Conservation (phyloP, 2,888 invertebrate genomes). For the Chymomyza procnemis region DNA sequence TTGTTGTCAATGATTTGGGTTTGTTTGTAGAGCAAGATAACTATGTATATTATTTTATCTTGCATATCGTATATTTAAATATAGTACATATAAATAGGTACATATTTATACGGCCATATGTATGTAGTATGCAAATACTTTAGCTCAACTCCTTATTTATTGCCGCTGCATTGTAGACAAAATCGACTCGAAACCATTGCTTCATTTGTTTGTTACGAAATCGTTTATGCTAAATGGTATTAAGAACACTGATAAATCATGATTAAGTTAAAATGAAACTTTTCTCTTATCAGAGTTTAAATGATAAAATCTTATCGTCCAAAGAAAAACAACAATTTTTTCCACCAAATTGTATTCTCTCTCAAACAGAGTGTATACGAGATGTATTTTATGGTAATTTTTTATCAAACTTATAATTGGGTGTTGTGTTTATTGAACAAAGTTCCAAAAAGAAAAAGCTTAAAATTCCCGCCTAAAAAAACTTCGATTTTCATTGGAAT, state of each 20-base stretch:
- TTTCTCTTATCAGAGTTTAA: too few relatives aligned
- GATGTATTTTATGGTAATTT: too few relatives aligned
- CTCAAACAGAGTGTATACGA: too few relatives aligned
- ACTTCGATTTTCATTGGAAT: conserved; percentile 30
- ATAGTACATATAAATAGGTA: too few relatives aligned
- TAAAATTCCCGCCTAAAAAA: neutral
- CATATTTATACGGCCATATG: neutral
- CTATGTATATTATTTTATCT: neutral
- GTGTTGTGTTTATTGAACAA: neutral
- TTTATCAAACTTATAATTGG: conserved; percentile 46
- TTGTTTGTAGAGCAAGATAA: neutral
- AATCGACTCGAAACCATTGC: neutral
- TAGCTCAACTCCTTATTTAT: neutral
- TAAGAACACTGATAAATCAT: conserved; percentile 3
- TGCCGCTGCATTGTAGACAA: too few relatives aligned
- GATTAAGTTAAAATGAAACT: neutral
- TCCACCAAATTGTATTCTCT: too few relatives aligned
- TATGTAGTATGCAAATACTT: neutral
- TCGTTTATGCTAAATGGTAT: conserved; percentile 47
- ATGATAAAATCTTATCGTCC: too few relatives aligned
- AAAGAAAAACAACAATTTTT: too few relatives aligned
- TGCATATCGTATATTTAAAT: neutral
- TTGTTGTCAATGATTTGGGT: conserved; percentile 11
- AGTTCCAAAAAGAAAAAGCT: neutral
- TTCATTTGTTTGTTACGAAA: neutral